Evolutionary conservation across 2,888 invertebrate species (phyloP).

Genomic region (Eudemis profundana): DNA sequence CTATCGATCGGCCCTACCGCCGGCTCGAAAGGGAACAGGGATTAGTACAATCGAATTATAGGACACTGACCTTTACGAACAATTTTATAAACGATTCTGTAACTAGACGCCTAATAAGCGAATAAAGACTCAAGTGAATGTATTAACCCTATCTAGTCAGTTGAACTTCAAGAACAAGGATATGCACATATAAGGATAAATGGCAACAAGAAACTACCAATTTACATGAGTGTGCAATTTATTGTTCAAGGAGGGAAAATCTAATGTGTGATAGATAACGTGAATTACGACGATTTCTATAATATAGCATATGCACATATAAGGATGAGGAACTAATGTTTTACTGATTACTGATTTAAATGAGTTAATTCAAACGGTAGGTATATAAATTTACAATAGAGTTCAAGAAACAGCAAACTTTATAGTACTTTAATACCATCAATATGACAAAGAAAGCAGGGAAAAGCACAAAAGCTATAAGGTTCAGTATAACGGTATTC

Average conservation of each 20-base stretch:
- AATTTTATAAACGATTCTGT: neutral
- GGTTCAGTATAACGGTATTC: neutral
- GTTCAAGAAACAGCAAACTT: too few species aligned
- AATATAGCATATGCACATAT: too few species aligned
- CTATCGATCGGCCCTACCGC: conserved; percentile 8
- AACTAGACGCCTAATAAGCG: neutral
- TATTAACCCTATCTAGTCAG: neutral
- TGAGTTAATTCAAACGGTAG: too few species aligned
- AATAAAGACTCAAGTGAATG: neutral
- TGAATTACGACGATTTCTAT: too few species aligned
- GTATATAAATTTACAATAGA: too few species aligned
- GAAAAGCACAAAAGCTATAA: neutral
- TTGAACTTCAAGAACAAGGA: conserved; percentile 26
- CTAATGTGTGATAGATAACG: too few species aligned
- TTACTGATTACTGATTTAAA: too few species aligned
- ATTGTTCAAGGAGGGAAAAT: neutral
- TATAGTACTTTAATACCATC: too few species aligned
- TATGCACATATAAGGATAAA: conserved; percentile 13
- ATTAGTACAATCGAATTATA: conserved; percentile 25
- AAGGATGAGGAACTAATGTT: too few species aligned
- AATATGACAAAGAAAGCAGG: neutral
- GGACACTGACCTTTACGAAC: conserved; percentile 7
- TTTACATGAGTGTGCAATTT: conserved; percentile 4
- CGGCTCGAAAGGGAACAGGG: conserved; percentile 6
- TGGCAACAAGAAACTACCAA: neutral